Conservation (phyloP, 2,113 vertebrate species). For the Istiophorus platypterus region DNA sequence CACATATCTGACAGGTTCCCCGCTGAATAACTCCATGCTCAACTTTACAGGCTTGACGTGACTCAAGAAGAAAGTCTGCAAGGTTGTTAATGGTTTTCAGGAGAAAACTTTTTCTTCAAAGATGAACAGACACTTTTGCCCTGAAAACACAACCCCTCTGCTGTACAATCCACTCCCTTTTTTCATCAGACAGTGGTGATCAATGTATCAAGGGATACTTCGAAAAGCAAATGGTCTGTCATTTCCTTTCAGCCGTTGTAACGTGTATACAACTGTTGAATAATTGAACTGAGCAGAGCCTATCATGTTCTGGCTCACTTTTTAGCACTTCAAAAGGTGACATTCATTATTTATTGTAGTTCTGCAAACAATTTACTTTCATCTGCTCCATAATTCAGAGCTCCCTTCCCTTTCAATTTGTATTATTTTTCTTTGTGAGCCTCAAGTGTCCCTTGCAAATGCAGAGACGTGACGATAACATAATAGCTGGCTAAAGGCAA, state of each 20-base stretch:
- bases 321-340: conserved; percentile 79
- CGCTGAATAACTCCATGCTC: conserved; percentile 30
- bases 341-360: conserved; percentile 81
- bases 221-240: conserved; percentile 48
- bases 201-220: conserved; percentile 28
- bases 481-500: conserved; percentile 4
- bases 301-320: conserved; percentile 81
- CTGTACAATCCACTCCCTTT: not conserved
- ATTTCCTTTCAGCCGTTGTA: conserved; percentile 71
- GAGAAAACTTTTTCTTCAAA: conserved; percentile 34
- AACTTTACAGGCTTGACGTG: conserved; percentile 11
- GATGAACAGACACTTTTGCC: conserved; percentile 3
- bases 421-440: conserved; percentile 29
- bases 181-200: conserved; percentile 40
- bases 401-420: conserved; percentile 63
- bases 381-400: conserved; percentile 77
- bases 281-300: conserved; percentile 75
- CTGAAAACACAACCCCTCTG: not conserved
- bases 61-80: not conserved
- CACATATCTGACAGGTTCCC: conserved; percentile 31
- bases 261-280: conserved; percentile 65
- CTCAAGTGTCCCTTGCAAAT: conserved; percentile 27
- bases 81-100: conserved; percentile 20
- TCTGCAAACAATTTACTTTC: conserved; percentile 80
- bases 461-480: not conserved